Evolutionary conservation across 2,888 invertebrate genomes (phyloP).

Genomic region (Microctonus brassicae): DNA sequence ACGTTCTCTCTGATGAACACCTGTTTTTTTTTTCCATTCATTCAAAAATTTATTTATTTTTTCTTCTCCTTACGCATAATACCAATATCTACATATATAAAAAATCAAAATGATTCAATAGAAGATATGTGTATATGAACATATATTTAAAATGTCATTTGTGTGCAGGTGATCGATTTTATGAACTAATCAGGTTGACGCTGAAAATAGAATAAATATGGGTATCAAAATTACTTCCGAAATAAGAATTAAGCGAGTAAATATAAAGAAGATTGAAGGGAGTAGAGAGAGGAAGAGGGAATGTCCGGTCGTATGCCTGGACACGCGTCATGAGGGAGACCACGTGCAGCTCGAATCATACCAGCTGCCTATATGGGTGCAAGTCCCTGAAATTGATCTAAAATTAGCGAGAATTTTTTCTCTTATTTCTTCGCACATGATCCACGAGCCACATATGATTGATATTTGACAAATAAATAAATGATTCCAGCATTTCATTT

Average conservation of each 20-base stretch:
- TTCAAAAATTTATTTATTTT: neutral
- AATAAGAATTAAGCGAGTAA: neutral
- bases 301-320: constrained; percentile 47
- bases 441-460: no score
- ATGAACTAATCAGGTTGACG: neutral
- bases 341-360: constrained; percentile 59
- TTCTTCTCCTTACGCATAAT: neutral
- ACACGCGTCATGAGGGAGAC: constrained; percentile 48
- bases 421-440: constrained; percentile 22
- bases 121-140: neutral
- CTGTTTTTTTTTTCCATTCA: neutral
- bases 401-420: constrained; percentile 56
- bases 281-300: constrained; percentile 26
- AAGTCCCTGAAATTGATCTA: constrained; percentile 58
- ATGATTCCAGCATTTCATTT: no score
- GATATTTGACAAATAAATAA: constrained; percentile 16
- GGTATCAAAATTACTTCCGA: neutral
- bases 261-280: neutral
- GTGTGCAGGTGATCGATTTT: constrained; percentile 1
- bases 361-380: constrained; percentile 61
- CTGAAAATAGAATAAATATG: neutral
- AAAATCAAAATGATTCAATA: no score
- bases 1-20: neutral
- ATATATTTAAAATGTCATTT: neutral
- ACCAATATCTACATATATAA: no score